Base-by-base conservation (phyloP, 2,113 vertebrate genomes). In the Lethenteron camtschaticum region DNA sequence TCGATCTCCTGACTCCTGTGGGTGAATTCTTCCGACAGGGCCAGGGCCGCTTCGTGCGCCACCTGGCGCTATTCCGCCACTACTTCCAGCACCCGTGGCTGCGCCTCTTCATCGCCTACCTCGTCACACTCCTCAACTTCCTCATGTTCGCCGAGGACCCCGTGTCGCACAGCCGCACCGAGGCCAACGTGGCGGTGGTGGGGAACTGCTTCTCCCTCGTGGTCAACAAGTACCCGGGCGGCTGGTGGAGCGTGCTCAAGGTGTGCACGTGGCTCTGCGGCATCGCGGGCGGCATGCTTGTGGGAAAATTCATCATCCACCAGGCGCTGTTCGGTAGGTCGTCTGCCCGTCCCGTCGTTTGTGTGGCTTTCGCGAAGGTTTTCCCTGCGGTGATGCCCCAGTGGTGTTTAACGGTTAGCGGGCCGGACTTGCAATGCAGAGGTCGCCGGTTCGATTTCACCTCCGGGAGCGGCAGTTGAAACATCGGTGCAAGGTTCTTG, bases 71-170 rank as follows among this genome's bases (percentile, higher is more conserved):
- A 9, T 96, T 96, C 71, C 90, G 88, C 68, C 96, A 99, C 77
- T 96, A 96, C 78, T 96, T 99, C 79, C 92, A 96, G 82, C 94
- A 99, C 75, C 94, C 94, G 0, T 99, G 94, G 94, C 91, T 85
- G 68, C 91, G 92, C 57, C 79, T 99, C 77, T 76, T 87, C 14
- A 87, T 96, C 82, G 90, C 91, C 77, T 96, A 96, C 78, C 81
- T 99, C 73, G 94, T 99, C 77, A 94, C 85, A 77, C 95, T 99
- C 83, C 92, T 87, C 74, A 99, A 99, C 80, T 99, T 99, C 81
- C 81, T 99, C 74, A 83, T 96, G 81, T 99, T 99, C 71, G 94
- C 94, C 0, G 92, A 99, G 75, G 92, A 96, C 79, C 92, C 92
- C 1, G 75, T 99, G 68, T 96, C 94, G 57, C 94, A 99, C 79